These are phyloP conservation scores for Henricia sp. DNA, from an alignment of 53 echinoderm and acorn worm species.

Conservation along the genomic window DNA sequence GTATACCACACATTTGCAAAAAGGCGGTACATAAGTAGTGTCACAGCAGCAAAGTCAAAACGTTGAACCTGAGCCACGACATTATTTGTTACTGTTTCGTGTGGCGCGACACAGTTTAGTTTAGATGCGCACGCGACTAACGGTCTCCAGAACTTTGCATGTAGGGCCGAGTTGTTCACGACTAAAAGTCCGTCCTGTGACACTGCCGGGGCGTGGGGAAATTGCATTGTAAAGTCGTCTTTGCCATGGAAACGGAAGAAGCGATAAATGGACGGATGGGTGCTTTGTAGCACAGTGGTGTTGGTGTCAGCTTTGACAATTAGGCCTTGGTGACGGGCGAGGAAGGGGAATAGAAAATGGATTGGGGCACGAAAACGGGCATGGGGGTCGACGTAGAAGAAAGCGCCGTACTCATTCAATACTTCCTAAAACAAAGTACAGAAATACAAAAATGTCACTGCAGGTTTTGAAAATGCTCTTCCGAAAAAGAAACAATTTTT, in stretches of 20 bases:
- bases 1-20: constrained; percentile 67
- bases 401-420: constrained; percentile 78
- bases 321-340: constrained; percentile 74
- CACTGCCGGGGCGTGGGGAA: constrained; percentile 64
- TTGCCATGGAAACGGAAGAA: constrained; percentile 43
- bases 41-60: constrained; percentile 76
- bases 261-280: constrained; percentile 74
- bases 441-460: no score
- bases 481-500: no score
- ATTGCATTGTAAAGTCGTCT: constrained; percentile 47
- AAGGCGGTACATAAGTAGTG: constrained; percentile 73
- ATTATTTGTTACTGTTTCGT: constrained; percentile 52
- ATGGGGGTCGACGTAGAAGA: constrained; percentile 82
- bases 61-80: constrained; percentile 76
- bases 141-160: constrained; percentile 70
- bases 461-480: no score
- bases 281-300: constrained; percentile 57
- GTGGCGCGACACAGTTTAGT: constrained; percentile 83
- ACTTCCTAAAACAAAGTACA: constrained; percentile 67
- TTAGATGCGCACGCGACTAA: constrained; percentile 64
- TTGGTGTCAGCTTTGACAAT: constrained; percentile 57
- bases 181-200: constrained; percentile 71
- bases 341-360: constrained; percentile 80
- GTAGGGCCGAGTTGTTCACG: constrained; percentile 70
- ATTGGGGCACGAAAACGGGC: constrained; percentile 89